These are phyloP conservation scores for Microplitis deprimator DNA, from an alignment of 2,888 invertebrate genomes.

Conservation along the genomic window DNA sequence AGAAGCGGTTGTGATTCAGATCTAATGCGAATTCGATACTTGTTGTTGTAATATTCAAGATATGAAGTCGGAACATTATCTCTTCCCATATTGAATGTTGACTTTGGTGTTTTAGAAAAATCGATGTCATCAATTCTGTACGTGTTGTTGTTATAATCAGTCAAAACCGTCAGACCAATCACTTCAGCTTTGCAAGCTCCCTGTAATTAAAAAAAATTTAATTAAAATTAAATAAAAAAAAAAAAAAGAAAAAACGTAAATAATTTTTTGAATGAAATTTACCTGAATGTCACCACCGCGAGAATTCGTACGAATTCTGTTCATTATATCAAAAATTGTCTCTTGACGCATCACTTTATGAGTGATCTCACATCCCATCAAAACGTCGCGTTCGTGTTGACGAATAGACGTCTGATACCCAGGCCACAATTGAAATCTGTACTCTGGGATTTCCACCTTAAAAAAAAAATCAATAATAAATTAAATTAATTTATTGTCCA, in stretches of 20 bases:
- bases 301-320: slow-evolving; percentile 71
- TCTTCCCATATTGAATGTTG: slow-evolving; percentile 71
- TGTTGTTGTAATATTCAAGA: slow-evolving; percentile 78
- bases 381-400: slow-evolving; percentile 82
- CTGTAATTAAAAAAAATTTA: slow-evolving; percentile 31
- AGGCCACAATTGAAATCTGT: slow-evolving; percentile 84
- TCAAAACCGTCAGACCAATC: slow-evolving; percentile 78
- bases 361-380: slow-evolving; percentile 85
- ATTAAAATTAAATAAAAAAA: slow-evolving; percentile 23
- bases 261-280: not conserved
- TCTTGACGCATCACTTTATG: slow-evolving; percentile 89
- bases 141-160: slow-evolving; percentile 84
- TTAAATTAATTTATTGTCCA: slow-evolving; percentile 9
- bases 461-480: slow-evolving; percentile 54
- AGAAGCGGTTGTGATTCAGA: slow-evolving; percentile 84
- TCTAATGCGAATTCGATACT: slow-evolving; percentile 79
- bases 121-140: slow-evolving; percentile 84
- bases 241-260: slow-evolving; percentile 38
- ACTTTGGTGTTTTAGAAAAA: slow-evolving; percentile 68
- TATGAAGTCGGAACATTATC: slow-evolving; percentile 72
- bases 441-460: slow-evolving; percentile 77
- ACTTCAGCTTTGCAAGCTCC: slow-evolving; percentile 52
- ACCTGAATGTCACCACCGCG: slow-evolving; percentile 73
- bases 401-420: slow-evolving; percentile 89
- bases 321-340: slow-evolving; percentile 78